phyloP scores from a whole-genome alignment of 2,888 invertebrate species.

The Lycophotia porphyrea region DNA sequence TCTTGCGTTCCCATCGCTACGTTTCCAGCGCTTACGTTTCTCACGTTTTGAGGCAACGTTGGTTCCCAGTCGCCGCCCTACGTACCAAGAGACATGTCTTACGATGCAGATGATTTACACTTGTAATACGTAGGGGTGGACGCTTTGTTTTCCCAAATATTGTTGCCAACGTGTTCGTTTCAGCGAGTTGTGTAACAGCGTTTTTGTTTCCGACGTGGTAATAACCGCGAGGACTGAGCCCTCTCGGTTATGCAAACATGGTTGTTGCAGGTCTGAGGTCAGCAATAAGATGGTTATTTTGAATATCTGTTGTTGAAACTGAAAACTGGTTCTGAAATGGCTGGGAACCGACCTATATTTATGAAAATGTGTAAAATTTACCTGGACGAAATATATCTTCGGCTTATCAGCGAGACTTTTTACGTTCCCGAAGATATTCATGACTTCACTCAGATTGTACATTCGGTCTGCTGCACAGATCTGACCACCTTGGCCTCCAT shows the following conservation, averaged over 20 bases:
- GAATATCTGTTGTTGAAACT: too few species aligned
- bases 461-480: slow-evolving; percentile 75
- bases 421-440: slow-evolving; percentile 70
- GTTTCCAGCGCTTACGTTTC: slow-evolving; percentile 22
- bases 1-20: slow-evolving; percentile 22
- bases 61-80: background rate
- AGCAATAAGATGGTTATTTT: too few species aligned
- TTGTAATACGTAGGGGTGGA: background rate
- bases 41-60: slow-evolving; percentile 16
- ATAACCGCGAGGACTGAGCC: slow-evolving; percentile 7
- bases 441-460: slow-evolving; percentile 73
- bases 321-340: background rate
- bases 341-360: background rate
- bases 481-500: slow-evolving; percentile 73
- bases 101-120: slow-evolving; percentile 12
- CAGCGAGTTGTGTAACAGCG: slow-evolving; percentile 13
- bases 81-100: slow-evolving; percentile 11
- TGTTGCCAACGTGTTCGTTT: slow-evolving; percentile 19
- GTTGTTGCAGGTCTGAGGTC: background rate
- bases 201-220: slow-evolving; percentile 20
- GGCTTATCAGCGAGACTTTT: slow-evolving; percentile 74
- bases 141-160: slow-evolving; percentile 16
- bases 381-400: slow-evolving; percentile 80
- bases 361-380: slow-evolving; percentile 43
- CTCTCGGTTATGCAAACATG: slow-evolving; percentile 3